Evolutionary conservation across 2,113 vertebrate genomes (phyloP), one percentile per base, ranked within the genome.

Genomic region (Nematolebias whitei): DNA sequence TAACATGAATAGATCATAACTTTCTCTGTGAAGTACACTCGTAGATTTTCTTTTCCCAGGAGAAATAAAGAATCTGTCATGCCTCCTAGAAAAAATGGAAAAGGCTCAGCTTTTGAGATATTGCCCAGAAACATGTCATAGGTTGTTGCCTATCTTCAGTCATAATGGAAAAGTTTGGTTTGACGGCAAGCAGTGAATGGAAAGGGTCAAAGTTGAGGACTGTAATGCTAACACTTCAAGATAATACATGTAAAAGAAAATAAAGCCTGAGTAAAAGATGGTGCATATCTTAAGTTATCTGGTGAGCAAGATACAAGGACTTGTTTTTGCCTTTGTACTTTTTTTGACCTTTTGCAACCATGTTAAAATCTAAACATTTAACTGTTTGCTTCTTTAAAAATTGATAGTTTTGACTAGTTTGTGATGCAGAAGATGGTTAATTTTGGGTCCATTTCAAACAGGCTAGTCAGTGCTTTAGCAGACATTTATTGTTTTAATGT

Each of bases 131-230:
- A 48, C 3, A 19, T 47, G n/a, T 70, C 51, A 35, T 1, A 65
- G 44, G 12, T 53, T 35, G 18, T 58, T 68, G 20, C 41, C 44
- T 19, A 52, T 74, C 54, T 55, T 18, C 43, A 23, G 12, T 56
- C 54, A 20, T 38, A 48, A 40, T 68, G 47, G 63, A 58, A 47
- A 13, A 14, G 11, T 32, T 23, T 23, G 12, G 7, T 59, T 71
- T 55, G 50, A 74, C 59, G 63, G 38, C 16, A 41, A 12, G 15
- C 45, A 19, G 35, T 74, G 61, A 75, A 71, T n/a, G 63, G 54
- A 62, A 71, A 68, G 58, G 55, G 70, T 82, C 66, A 70, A 32
- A 70, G 20, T 77, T 62, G 50, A 74, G 62, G 60, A 51, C 49
- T 23, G 35, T 52, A 16, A 49, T 35, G 13, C n/a, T 38, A 44